A percentile compares a stretch with the other conserved stretches of the same genome.
These are phyloP conservation scores for Diadophis punctatus DNA, from an alignment of 2,113 vertebrate species.

Conservation along the genomic window DNA sequence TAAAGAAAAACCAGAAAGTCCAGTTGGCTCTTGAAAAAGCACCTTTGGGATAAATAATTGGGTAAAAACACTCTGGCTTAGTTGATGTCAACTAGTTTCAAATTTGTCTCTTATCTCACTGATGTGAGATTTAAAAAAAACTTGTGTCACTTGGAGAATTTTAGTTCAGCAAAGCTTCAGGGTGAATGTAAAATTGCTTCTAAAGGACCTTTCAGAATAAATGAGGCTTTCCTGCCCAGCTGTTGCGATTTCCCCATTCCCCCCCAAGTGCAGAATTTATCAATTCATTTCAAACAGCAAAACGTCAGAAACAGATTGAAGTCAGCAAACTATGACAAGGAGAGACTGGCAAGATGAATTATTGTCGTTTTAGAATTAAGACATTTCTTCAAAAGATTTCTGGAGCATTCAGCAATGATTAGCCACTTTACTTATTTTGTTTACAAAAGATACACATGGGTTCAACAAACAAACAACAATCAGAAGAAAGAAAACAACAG, in stretches of 20 bases:
- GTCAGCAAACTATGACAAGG: constrained; percentile 2
- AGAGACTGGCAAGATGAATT: neutral
- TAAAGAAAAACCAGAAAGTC: too few relatives aligned
- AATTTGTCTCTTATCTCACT: neutral
- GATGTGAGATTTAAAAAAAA: neutral
- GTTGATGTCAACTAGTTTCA: neutral
- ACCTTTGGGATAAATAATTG: neutral
- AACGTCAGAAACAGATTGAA: constrained; percentile 5
- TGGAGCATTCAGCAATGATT: neutral
- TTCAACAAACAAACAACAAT: neutral
- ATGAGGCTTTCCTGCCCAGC: neutral
- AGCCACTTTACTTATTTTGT: neutral
- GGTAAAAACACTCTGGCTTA: neutral
- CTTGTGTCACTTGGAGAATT: neutral
- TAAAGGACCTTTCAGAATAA: constrained; percentile 7
- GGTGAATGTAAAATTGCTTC: neutral
- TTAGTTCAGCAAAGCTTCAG: neutral
- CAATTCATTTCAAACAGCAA: neutral
- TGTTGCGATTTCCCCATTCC: too few relatives aligned
- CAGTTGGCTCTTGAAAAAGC: too few relatives aligned
- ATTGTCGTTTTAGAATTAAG: constrained; percentile 13
- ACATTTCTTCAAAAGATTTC: neutral
- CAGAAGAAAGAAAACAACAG: neutral
- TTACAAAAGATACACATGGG: neutral
- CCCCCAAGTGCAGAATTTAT: neutral